Evolutionary conservation across 2,113 vertebrate species (phyloP), one percentile per base, ranked within the genome.

Genomic region (Lepisosteus oculatus): DNA sequence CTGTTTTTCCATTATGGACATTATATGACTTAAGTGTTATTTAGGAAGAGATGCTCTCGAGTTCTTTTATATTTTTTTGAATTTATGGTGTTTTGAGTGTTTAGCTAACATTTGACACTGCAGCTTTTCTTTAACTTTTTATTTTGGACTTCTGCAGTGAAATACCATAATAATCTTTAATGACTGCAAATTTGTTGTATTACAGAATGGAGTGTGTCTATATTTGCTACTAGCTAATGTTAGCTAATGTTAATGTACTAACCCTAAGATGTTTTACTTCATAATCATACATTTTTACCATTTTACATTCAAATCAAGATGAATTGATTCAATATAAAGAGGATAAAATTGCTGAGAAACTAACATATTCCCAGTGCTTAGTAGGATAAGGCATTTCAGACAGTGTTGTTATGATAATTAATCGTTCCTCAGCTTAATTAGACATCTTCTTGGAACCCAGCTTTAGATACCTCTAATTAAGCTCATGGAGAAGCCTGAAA

Each of bases 351-450:
- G 72, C 63, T 66, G 62, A 43, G 15, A 61, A 65, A 61, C 55
- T 29, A 66, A 67, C 47, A 51, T 9, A 51, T 72, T 73, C 65
- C 57, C 72, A 62, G 43, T 73, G 67, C 65, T 68, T 73, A 54
- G 72, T 11, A n/a, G 45, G 43, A 73, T 61, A 73, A 54, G 44
- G 72, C 55, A 68, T 73, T 73, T 13, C 65, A 62, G 43, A 73
- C 66, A 41, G 59, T 8, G 15, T 59, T 71, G 65, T 55, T 65
- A 73, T 65, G 72, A 67, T 73, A 73, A 73, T 73, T 73, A 73
- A 73, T 67, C 47, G 9, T 51, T 5, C 9, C 56, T 59, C 29
- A 44, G 72, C 67, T 73, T 73, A 73, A 73, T 73, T 73, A 15
- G 57, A 73, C 54, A 66, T 51, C 5, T 44, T 66, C 47, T 67